Percentiles rank a stretch among this genome's conserved stretches.
Conservation (phyloP, 2,888 invertebrate species). For the Heteropelma amictum region DNA sequence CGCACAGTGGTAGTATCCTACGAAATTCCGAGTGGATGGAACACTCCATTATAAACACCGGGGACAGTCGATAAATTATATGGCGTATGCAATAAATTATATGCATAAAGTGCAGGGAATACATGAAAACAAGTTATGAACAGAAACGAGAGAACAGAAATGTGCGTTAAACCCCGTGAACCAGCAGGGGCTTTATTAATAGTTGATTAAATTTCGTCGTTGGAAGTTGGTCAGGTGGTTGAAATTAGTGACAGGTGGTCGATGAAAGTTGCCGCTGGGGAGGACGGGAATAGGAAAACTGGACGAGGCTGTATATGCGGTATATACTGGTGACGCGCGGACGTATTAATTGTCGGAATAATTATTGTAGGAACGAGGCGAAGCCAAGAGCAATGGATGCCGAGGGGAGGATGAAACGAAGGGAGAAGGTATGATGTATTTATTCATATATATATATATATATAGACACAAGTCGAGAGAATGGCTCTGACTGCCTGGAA, state of each 20-base stretch:
- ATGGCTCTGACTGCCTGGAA: conserved; percentile 41
- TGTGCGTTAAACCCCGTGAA: background rate
- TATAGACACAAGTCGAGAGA: background rate
- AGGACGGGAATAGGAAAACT: background rate
- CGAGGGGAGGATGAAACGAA: background rate
- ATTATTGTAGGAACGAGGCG: conserved; percentile 42
- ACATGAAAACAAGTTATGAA: background rate
- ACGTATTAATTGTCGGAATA: conserved; percentile 55
- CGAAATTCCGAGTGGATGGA: no score
- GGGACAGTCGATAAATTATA: no score
- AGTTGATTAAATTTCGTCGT: conserved; percentile 38
- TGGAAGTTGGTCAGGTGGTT: conserved; percentile 31
- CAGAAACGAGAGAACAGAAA: background rate
- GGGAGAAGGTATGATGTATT: conserved; percentile 2
- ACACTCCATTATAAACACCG: no score
- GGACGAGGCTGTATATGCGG: conserved; percentile 7
- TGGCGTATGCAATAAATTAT: no score
- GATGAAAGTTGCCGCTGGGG: conserved; percentile 16
- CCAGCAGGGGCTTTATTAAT: conserved; percentile 3
- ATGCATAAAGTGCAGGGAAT: no score
- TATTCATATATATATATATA: background rate
- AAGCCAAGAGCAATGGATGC: conserved; percentile 3
- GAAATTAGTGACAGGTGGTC: conserved; percentile 32
- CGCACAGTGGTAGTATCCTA: no score
- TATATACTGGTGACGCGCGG: conserved; percentile 35